Percentiles rank a stretch among this genome's conserved stretches.
Conservation (phyloP, 2,797 vertebrate genomes). For the Balearica regulorum region DNA sequence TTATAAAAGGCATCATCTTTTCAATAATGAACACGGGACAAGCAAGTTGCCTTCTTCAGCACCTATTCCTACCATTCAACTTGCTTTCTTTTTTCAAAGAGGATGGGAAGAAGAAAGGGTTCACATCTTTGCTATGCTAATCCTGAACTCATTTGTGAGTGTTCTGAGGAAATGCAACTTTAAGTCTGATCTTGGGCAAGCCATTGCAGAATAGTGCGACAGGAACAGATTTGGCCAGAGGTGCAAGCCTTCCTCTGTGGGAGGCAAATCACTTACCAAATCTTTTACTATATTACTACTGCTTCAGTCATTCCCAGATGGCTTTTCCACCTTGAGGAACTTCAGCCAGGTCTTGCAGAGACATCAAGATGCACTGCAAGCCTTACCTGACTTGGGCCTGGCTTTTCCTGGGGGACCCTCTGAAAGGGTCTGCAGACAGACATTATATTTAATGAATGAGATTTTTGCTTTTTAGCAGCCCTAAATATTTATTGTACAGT, state of each 20-base stretch:
- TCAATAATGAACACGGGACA: not conserved
- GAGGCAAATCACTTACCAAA: not conserved
- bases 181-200: not conserved
- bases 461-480: not conserved
- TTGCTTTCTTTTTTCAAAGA: not conserved
- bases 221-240: not conserved
- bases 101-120: not conserved
- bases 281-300: not conserved
- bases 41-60: not conserved
- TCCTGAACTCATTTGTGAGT: not conserved
- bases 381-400: not conserved
- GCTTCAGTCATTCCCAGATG: not conserved
- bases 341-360: not conserved
- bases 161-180: not conserved
- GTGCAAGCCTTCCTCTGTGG: not conserved
- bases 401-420: not conserved
- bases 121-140: not conserved
- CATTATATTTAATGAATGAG: not conserved
- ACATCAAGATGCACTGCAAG: not conserved
- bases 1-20: not conserved
- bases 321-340: not conserved
- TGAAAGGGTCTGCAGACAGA: not conserved
- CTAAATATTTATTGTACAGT: not conserved
- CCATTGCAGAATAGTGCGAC: not conserved
- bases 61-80: not conserved